These are phyloP conservation scores for Mesoclemmys tuberculata DNA, from an alignment of 2,113 vertebrate species.

Conservation along the genomic window DNA sequence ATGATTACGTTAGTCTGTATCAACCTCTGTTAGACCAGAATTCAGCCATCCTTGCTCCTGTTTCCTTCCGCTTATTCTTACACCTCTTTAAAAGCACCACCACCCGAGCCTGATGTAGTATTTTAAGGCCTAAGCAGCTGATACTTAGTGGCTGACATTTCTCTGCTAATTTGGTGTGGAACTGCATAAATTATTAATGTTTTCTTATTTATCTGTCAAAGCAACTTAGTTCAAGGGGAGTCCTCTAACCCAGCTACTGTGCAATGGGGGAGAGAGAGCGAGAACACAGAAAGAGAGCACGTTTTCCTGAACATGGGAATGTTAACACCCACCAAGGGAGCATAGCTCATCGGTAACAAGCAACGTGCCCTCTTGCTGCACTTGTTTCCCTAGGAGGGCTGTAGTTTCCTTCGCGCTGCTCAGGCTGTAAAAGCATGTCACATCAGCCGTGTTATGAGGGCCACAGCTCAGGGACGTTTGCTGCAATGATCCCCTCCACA, in stretches of 20 bases:
- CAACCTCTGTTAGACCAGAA: neutral
- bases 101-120: neutral
- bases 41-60: neutral
- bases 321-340: neutral
- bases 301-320: constrained; percentile 23
- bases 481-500: neutral
- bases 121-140: constrained; percentile 2
- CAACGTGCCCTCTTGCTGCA: neutral
- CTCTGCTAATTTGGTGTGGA: constrained; percentile 12
- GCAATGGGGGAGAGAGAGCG: neutral
- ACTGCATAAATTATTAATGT: constrained; percentile 7
- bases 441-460: neutral
- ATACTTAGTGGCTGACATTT: neutral
- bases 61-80: accelerated
- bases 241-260: neutral
- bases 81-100: neutral
- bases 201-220: constrained; percentile 21
- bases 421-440: neutral
- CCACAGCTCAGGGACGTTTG: neutral
- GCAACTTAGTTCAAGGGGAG: neutral
- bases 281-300: neutral
- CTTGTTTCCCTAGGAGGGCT: constrained; percentile 20
- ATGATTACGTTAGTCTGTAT: constrained; percentile 20
- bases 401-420: neutral
- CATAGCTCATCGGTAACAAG: neutral